These are phyloP conservation scores for Laticauda colubrina DNA, from an alignment of 2,113 vertebrate genomes.

Conservation along the genomic window DNA sequence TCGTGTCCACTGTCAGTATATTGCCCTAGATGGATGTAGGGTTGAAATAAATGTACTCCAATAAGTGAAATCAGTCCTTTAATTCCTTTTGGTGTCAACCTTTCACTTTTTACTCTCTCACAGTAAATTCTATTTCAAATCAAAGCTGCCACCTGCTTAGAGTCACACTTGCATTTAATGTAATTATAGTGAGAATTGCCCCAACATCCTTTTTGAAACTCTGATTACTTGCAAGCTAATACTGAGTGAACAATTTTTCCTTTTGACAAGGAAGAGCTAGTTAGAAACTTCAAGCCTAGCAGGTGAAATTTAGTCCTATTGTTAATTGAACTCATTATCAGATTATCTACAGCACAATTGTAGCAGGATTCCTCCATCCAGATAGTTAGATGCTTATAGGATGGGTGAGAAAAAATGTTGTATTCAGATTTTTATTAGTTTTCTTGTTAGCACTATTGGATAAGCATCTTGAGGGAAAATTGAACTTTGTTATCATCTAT, in stretches of 20 bases:
- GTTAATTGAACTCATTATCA: neutral
- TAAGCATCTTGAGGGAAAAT: neutral
- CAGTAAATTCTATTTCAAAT: conserved; percentile 63
- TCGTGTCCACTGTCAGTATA: conserved; percentile 11
- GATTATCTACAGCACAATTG: neutral
- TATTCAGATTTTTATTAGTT: neutral
- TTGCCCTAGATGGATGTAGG: conserved; percentile 43
- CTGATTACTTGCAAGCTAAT: conserved; percentile 57
- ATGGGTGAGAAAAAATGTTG: neutral
- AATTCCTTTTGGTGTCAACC: conserved; percentile 58
- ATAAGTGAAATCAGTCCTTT: conserved; percentile 60
- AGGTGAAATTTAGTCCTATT: neutral
- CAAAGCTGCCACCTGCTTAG: conserved; percentile 64
- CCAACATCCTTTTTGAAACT: conserved; percentile 34
- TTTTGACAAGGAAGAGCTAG: conserved; percentile 63
- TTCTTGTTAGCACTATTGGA: neutral
- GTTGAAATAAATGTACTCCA: conserved; percentile 14
- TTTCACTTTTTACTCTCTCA: conserved; percentile 64
- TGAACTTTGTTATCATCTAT: neutral
- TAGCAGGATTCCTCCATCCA: neutral
- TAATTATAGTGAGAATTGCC: conserved; percentile 54
- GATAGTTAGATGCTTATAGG: neutral
- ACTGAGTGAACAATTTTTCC: conserved; percentile 60
- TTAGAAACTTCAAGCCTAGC: conserved; percentile 4
- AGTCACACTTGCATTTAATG: conserved; percentile 61